These are phyloP conservation scores for Trissonchulus latispiculum DNA, from an alignment of 2,888 invertebrate genomes.

Conservation along the genomic window DNA sequence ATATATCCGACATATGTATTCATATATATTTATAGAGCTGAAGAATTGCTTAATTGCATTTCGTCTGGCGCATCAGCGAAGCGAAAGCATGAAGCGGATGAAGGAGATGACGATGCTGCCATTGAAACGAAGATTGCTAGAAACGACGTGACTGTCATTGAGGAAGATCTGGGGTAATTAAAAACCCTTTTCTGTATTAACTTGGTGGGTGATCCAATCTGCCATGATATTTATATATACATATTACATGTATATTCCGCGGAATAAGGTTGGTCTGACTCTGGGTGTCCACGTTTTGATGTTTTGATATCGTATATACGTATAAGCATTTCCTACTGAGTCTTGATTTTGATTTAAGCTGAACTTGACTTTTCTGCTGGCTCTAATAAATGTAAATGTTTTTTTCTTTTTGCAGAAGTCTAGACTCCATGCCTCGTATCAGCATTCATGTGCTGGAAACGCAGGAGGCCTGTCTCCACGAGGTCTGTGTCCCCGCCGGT, in stretches of 20 bases:
- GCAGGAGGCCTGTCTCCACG: slow-evolving; percentile 84
- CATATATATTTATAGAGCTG: slow-evolving; percentile 6
- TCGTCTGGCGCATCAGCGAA: not conserved
- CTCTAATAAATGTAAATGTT: not conserved
- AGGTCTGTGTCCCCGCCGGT: slow-evolving; percentile 76
- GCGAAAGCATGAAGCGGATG: not conserved
- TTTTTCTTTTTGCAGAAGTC: slow-evolving; percentile 7
- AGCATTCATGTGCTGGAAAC: slow-evolving; percentile 78
- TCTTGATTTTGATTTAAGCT: too few species aligned
- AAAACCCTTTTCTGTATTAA: too few species aligned
- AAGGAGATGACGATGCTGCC: not conserved
- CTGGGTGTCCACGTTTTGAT: too few species aligned
- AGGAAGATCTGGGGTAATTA: not conserved
- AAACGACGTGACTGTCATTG: not conserved
- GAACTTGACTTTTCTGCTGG: not conserved
- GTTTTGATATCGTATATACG: too few species aligned
- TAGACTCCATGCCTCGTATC: slow-evolving; percentile 64
- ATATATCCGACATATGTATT: too few species aligned
- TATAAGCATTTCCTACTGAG: too few species aligned
- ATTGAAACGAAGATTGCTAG: not conserved
- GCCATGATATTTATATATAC: too few species aligned
- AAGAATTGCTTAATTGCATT: not conserved
- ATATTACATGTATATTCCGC: too few species aligned
- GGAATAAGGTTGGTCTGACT: too few species aligned
- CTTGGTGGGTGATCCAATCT: too few species aligned